Evolutionary conservation across 2,888 invertebrate genomes (phyloP), one percentile per base, ranked within the genome.

Genomic region (Spodoptera exigua): DNA sequence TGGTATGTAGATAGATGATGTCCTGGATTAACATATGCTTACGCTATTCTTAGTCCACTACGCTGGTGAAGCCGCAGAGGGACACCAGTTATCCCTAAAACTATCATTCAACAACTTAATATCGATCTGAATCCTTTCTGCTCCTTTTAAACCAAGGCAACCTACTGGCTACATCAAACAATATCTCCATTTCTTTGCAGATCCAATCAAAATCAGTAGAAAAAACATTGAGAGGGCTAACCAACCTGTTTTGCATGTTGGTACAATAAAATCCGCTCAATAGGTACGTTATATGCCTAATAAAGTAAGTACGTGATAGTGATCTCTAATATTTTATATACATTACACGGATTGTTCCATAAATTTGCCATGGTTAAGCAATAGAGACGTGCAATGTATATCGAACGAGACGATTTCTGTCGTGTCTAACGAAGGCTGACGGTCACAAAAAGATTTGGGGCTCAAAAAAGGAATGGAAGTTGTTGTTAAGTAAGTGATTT

Each of bases 311-410:
- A 73, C 73, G 75, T 73, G 73, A 58, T 73, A 67, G 55, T 74
- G 71, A 74, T 62, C 66, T 66, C 56, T 74, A 74, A 75, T 74
- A 75, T 74, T 73, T 73, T 73, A 74, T 73, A 70, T 67, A 73
- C 75, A 73, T 73, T 73, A 74, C 73, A 62, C 71, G 66, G 58
- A 71, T 74, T 71, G 71, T 75, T 71, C 60, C 62, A 71, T 74
- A 75, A 67, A 73, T 75, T 73, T 41, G 37, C 47, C 37, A 60
- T 73, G 67, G 73, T 74, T 74, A 70, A 74, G 75, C 60, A 66
- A 62, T 59, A 51, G 47, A 37, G 35, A 73, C 71, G 71, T 73
- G 75, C 71, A 67, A 74, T 70, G 62, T 70, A 73, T 74, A 41
- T 17, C n/a, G 14, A 70, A 70, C 40, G 47, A 32, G 53, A n/a